A percentile compares a stretch with the other conserved stretches of the same genome.
phyloP scores from a whole-genome alignment of 2,113 vertebrate species.

The Microcebus lehilahytsara region DNA sequence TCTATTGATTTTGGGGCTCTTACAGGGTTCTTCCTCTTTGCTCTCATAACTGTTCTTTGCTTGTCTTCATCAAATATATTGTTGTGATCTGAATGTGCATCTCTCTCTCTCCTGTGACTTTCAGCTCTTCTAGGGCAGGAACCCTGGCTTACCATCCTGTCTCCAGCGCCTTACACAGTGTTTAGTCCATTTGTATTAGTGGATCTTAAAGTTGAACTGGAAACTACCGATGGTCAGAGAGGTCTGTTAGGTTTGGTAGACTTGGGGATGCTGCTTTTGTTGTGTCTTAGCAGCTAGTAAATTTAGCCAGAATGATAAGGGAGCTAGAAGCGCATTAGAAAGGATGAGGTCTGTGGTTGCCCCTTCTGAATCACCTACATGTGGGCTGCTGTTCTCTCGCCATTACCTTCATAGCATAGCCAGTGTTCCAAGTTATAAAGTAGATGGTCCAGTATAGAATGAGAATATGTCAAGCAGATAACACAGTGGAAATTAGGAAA shows the following conservation, averaged over 20 bases:
- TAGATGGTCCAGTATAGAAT: too few species aligned
- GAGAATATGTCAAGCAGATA: accelerated
- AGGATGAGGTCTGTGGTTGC: neutral
- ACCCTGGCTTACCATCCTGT: accelerated
- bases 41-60: too few species aligned
- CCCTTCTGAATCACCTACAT: too few species aligned
- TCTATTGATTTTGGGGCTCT: neutral
- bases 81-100: neutral
- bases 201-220: neutral
- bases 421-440: neutral
- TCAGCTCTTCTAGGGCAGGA: neutral
- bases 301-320: too few species aligned
- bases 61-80: neutral
- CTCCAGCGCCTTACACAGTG: accelerated
- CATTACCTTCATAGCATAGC: neutral
- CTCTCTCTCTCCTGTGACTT: neutral
- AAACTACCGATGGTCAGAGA: neutral
- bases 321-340: neutral
- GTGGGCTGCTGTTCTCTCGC: neutral
- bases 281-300: neutral
- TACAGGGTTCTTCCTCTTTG: neutral
- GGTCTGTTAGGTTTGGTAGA: neutral
- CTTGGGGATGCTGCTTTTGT: neutral
- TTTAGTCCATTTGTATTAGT: neutral
- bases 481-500: neutral